phyloP scores from a whole-genome alignment of 2,797 vertebrate species.

The Lindbergichthys nudifrons region DNA sequence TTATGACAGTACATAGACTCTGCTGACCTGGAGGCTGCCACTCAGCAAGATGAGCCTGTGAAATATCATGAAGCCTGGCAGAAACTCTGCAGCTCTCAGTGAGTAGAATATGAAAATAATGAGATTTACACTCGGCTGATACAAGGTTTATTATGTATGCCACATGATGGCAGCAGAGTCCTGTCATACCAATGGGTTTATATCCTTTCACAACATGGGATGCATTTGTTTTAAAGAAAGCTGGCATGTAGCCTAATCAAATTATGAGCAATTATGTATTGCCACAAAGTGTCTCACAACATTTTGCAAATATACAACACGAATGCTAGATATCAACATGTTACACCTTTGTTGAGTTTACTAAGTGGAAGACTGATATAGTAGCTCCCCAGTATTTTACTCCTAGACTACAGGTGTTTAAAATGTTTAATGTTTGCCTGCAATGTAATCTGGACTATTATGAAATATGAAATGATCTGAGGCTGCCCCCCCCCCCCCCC shows the following conservation, averaged over 20 bases:
- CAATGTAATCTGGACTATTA: not conserved
- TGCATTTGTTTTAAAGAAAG: not conserved
- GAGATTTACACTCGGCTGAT: not conserved
- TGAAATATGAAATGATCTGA: not conserved
- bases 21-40: constrained; percentile 88
- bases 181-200: not conserved
- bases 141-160: not conserved
- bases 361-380: not conserved
- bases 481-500: not conserved
- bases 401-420: not conserved
- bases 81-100: constrained; percentile 95
- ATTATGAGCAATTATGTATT: not conserved
- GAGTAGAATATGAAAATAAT: constrained; percentile 67
- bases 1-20: constrained; percentile 92
- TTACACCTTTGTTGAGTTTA: not conserved
- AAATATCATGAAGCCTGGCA: constrained; percentile 97
- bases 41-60: constrained; percentile 91
- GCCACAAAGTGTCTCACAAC: not conserved
- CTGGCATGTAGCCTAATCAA: not conserved
- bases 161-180: constrained; percentile 61
- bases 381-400: not conserved
- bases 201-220: not conserved
- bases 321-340: not conserved
- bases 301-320: not conserved
- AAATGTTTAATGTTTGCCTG: not conserved